These are phyloP conservation scores for Acrocyrtus sp. DNA, from an alignment of 2,888 invertebrate species.

Conservation along the genomic window DNA sequence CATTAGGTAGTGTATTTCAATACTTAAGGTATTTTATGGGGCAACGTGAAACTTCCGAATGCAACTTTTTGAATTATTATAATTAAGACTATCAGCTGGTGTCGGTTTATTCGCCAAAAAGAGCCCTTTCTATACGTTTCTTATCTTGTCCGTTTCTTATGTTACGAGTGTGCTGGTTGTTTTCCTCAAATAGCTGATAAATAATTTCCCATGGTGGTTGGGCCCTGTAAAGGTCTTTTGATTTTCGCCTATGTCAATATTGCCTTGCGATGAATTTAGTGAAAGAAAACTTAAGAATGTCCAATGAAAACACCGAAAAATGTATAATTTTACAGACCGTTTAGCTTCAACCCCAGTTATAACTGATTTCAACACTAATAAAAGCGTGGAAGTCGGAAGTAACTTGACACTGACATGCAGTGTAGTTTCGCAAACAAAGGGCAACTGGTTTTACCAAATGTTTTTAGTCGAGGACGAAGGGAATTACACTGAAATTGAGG, in stretches of 20 bases:
- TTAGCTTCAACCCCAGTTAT: conserved; percentile 86
- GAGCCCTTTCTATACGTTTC: no score
- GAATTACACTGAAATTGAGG: conserved; percentile 8
- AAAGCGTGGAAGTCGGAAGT: conserved; percentile 78
- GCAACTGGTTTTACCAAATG: conserved; percentile 1
- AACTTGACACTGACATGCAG: conserved; percentile 81
- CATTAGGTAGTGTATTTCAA: no score
- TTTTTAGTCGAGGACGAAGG: conserved; percentile 19
- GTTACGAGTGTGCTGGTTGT: no score
- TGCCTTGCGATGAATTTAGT: not conserved
- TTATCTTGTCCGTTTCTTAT: no score
- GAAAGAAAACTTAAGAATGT: no score
- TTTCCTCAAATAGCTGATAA: no score
- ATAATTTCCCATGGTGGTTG: not conserved
- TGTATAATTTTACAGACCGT: conserved; percentile 79
- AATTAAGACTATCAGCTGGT: not conserved
- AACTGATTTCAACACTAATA: conserved; percentile 78
- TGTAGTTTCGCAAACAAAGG: conserved; percentile 76
- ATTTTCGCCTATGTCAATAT: not conserved
- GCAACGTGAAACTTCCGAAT: not conserved
- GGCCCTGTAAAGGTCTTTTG: not conserved
- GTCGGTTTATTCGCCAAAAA: not conserved
- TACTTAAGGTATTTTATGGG: no score
- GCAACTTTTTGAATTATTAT: not conserved
- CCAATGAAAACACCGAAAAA: no score